A percentile compares a stretch with the other conserved stretches of the same genome.
phyloP scores from a whole-genome alignment of 2,888 invertebrate species.

The Nephrotoma appendiculata region DNA sequence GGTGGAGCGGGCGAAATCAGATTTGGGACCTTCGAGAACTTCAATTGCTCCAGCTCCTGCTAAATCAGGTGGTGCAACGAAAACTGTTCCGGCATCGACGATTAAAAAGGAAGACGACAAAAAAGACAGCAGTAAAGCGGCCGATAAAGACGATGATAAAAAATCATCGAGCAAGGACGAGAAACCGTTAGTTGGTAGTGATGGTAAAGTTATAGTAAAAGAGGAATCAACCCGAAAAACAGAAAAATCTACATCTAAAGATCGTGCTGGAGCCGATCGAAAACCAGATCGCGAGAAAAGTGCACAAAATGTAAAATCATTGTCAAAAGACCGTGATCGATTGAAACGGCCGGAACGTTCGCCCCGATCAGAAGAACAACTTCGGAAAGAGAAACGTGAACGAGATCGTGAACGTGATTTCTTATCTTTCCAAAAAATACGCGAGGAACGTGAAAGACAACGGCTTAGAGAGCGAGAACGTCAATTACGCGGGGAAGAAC shows the following conservation, averaged over 20 bases:
- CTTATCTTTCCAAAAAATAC: slow-evolving; percentile 66
- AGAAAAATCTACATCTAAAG: neutral
- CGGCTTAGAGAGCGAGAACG: slow-evolving; percentile 70
- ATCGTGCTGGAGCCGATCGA: neutral
- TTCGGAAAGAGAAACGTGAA: slow-evolving; percentile 33
- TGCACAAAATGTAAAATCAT: neutral
- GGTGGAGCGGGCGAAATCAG: slow-evolving; percentile 72
- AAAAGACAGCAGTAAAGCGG: neutral
- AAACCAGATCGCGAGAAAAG: neutral
- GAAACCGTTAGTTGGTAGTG: neutral
- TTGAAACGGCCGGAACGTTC: slow-evolving; percentile 22
- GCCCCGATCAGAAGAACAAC: slow-evolving; percentile 21
- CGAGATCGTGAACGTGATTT: slow-evolving; percentile 47
- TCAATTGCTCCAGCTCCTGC: slow-evolving; percentile 8
- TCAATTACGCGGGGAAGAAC: slow-evolving; percentile 60
- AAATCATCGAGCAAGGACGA: slow-evolving; percentile 1
- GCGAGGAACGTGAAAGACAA: slow-evolving; percentile 64
- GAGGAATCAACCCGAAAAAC: slow-evolving; percentile 3
- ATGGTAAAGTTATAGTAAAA: neutral
- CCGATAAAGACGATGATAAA: slow-evolving; percentile 6
- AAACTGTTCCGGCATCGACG: neutral
- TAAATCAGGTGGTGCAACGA: slow-evolving; percentile 26
- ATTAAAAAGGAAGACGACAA: slow-evolving; percentile 18
- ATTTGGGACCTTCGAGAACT: slow-evolving; percentile 20
- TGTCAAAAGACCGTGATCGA: slow-evolving; percentile 1